Percentiles rank a stretch among this genome's conserved stretches.
phyloP scores from a whole-genome alignment of 2,113 vertebrate species.

The Corythornis cristatus region DNA sequence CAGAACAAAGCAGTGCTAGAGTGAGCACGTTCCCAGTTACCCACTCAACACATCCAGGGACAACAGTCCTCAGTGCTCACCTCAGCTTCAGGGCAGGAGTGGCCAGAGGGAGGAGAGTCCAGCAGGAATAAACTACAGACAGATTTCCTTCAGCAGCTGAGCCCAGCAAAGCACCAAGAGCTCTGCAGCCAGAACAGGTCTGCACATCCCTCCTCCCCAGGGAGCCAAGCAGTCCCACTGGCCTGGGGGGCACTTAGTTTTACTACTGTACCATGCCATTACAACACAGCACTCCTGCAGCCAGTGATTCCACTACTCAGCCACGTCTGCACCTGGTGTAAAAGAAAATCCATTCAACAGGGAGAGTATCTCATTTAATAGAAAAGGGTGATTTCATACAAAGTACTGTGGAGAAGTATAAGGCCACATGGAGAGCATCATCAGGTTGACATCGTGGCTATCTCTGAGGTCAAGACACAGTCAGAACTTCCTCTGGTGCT shows the following conservation, averaged over 20 bases:
- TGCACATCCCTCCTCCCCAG: not conserved
- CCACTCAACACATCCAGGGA: not conserved
- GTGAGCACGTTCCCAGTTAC: not conserved
- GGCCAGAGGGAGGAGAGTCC: not conserved
- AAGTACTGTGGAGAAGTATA: not conserved
- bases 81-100: not conserved
- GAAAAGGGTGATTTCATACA: conserved; percentile 31
- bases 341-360: conserved; percentile 31
- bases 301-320: not conserved
- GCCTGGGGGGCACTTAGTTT: accelerated
- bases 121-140: not conserved
- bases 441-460: not conserved
- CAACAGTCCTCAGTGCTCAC: not conserved
- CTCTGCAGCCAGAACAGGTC: not conserved
- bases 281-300: not conserved
- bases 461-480: not conserved
- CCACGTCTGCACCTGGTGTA: not conserved
- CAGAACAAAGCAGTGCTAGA: not conserved
- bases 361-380: conserved; percentile 24
- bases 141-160: not conserved
- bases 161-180: not conserved
- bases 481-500: conserved; percentile 2
- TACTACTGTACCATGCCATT: not conserved
- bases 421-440: conserved; percentile 41
- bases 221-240: accelerated